Evolutionary conservation across 2,797 vertebrate genomes (phyloP), one percentile per base, ranked within the genome.

Genomic region (Natrix natrix): DNA sequence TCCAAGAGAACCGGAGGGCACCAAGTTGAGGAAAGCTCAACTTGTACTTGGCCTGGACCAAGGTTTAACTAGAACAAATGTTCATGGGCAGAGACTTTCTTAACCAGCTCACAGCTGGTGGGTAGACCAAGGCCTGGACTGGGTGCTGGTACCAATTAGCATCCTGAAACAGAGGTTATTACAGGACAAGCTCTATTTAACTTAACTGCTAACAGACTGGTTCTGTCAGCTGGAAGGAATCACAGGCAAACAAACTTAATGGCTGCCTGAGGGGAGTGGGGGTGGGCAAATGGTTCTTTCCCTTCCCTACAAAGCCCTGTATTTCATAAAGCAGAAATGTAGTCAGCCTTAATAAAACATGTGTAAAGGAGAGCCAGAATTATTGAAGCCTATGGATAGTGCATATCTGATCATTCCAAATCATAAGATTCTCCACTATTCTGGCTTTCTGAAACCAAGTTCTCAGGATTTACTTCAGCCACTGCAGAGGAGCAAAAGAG

Each of bases 201-300:
- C 96, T 96, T 96, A 97, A 97, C 96, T 96, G 95, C 96, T 96
- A 96, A 96, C 97, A 97, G 97, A 95, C 95, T 93, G 93, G 87
- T 94, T 95, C 95, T 96, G 96, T 97, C 97, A 97, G 97, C 97
- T 97, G 97, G 97, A 97, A 97, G 94, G 96, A 97, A 98, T 97
- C 96, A 97, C 93, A 95, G 95, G 94, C 97, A 95, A 97, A 96
- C 92, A 96, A 95, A 88, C 93, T 95, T 95, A 96, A 95, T 96
- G 95, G 97, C 95, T 95, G 96, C 95, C 74, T 0, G 22, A 91
- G 92, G 74, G 94, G 89, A 94, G 86, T 89, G 91, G 95, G 94
- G 59, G 48, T 69, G 86, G 94, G 96, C 94, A 69, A 1, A 0
- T n/a, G 6, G 26, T 87, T 91, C 92, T 91, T 96, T 96, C 52